Conservation (phyloP, 2,888 invertebrate genomes). For the Geotrupes spiniger region DNA sequence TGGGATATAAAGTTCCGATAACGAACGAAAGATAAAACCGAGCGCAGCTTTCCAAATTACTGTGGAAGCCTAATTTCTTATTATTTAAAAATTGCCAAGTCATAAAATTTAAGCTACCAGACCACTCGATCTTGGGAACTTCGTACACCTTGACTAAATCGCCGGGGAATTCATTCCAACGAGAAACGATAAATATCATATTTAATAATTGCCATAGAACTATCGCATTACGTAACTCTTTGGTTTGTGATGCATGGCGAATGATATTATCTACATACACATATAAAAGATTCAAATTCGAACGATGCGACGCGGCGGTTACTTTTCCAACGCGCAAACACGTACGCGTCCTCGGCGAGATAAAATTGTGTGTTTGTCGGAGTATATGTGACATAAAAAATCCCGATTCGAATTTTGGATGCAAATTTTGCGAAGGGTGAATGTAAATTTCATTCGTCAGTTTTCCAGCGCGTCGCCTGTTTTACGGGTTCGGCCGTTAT, state of each 20-base stretch:
- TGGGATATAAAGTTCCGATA: conserved; percentile 15
- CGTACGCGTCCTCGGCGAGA: too few species aligned
- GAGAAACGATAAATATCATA: too few species aligned
- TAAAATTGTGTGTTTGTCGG: too few species aligned
- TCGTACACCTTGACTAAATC: neutral
- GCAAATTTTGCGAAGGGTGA: conserved; percentile 2
- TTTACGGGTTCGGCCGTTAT: neutral
- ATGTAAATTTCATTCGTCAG: conserved; percentile 1
- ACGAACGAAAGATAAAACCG: conserved; percentile 14
- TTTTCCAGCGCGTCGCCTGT: neutral
- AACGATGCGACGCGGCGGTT: too few species aligned
- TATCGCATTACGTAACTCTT: too few species aligned
- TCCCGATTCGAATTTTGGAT: neutral
- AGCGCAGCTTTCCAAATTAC: conserved; percentile 17
- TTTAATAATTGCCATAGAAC: too few species aligned
- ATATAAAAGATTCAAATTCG: too few species aligned
- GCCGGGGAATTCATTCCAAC: neutral
- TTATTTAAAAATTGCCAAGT: conserved; percentile 27
- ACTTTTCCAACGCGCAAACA: too few species aligned
- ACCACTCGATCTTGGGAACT: conserved; percentile 9
- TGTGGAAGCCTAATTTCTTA: conserved; percentile 24
- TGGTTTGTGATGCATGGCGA: too few species aligned
- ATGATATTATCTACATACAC: too few species aligned
- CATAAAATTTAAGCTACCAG: conserved; percentile 22
- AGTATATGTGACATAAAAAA: too few species aligned